Evolutionary conservation across 2,888 invertebrate genomes (phyloP).

Genomic region (Hypsopygia costalis): DNA sequence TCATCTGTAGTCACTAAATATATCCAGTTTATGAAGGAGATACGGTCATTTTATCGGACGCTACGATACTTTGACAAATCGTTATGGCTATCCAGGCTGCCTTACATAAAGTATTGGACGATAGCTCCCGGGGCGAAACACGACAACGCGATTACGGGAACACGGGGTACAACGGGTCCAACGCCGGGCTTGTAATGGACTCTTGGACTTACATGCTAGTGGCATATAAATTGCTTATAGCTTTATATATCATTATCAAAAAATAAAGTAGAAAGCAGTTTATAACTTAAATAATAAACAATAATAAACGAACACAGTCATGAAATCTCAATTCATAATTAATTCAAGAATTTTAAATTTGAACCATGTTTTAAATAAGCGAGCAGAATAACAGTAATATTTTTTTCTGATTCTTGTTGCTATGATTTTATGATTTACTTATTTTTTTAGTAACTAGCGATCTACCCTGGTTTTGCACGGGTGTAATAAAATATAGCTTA

Average conservation of each 20-base stretch:
- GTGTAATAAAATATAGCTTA: too few relatives aligned
- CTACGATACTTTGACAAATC: slow-evolving; percentile 49
- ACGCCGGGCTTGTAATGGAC: slow-evolving; percentile 14
- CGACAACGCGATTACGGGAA: slow-evolving; percentile 55
- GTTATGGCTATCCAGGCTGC: slow-evolving; percentile 33
- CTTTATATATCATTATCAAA: slow-evolving; percentile 4
- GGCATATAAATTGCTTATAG: slow-evolving; percentile 6
- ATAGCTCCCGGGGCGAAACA: slow-evolving; percentile 59
- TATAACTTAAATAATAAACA: too few relatives aligned
- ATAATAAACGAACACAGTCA: too few relatives aligned
- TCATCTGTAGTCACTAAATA: slow-evolving; percentile 1
- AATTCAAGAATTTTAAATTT: too few relatives aligned
- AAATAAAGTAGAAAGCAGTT: slow-evolving; percentile 2
- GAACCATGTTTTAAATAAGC: too few relatives aligned
- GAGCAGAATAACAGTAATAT: too few relatives aligned
- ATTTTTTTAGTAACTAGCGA: too few relatives aligned
- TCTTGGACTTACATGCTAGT: slow-evolving; percentile 6
- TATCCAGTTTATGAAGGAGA: not conserved
- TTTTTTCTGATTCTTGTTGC: too few relatives aligned
- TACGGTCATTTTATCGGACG: slow-evolving; percentile 7
- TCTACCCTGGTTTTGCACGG: too few relatives aligned
- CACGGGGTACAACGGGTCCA: slow-evolving; percentile 23
- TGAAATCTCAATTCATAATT: too few relatives aligned
- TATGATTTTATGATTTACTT: too few relatives aligned
- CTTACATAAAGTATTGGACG: slow-evolving; percentile 43